These are phyloP conservation scores for Oreocharis arfaki DNA, from an alignment of 2,113 vertebrate species.

Conservation along the genomic window DNA sequence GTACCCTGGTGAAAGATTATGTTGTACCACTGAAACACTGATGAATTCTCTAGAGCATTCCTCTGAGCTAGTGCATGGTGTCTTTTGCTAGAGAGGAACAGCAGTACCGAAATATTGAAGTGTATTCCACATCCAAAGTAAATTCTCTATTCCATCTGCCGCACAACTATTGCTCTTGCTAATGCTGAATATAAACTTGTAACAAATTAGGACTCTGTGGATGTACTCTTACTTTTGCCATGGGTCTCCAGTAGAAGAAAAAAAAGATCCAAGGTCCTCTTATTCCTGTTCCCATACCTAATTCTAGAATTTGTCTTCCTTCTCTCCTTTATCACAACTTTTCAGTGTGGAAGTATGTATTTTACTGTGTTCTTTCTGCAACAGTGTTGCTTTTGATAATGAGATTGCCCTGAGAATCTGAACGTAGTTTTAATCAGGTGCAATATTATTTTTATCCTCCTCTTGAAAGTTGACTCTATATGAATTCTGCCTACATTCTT, in stretches of 20 bases:
- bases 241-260: neutral
- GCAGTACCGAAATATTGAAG: neutral
- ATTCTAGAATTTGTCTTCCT: neutral
- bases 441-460: conserved; percentile 10
- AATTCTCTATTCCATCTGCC: neutral
- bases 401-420: neutral
- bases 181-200: neutral
- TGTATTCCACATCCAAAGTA: neutral
- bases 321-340: neutral
- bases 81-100: neutral
- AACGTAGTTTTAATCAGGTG: neutral
- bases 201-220: neutral
- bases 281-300: neutral
- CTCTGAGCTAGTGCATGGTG: neutral
- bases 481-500: conserved; percentile 13
- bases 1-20: neutral
- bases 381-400: neutral
- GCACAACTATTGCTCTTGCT: neutral
- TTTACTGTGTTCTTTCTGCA: neutral
- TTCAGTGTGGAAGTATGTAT: neutral
- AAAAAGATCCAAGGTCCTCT: neutral
- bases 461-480: neutral
- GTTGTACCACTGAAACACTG: neutral
- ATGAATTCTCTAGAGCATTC: neutral
- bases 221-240: neutral